Percentiles rank a stretch among this genome's conserved stretches.
Conservation (phyloP, 2,797 vertebrate genomes). For the Uromys caudimaculatus region DNA sequence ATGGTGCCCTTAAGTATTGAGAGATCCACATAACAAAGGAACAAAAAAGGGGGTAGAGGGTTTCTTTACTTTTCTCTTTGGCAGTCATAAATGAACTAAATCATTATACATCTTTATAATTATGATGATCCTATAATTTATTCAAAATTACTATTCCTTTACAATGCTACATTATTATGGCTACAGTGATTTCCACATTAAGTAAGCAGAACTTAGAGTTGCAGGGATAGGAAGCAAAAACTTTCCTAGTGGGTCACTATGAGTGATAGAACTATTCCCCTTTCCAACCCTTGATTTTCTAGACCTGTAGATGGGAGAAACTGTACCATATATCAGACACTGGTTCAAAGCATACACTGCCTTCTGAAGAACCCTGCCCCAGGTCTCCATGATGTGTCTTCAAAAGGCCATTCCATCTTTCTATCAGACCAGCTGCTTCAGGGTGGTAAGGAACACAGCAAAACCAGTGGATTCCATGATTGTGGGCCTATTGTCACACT, state of each 20-base stretch:
- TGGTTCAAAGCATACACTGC: not conserved
- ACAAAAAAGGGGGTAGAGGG: not conserved
- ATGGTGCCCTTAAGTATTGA: not conserved
- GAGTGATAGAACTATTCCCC: not conserved
- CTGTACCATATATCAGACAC: not conserved
- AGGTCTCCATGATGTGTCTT: not conserved
- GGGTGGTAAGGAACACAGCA: not conserved
- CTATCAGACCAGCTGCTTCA: not conserved
- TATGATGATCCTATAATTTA: not conserved
- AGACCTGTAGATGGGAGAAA: not conserved
- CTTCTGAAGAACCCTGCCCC: not conserved
- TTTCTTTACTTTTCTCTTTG: not conserved
- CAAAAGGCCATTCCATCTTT: not conserved
- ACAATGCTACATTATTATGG: not conserved
- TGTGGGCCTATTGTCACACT: not conserved
- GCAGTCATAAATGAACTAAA: not conserved
- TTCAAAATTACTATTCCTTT: not conserved
- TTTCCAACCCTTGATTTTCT: not conserved
- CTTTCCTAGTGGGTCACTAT: not conserved
- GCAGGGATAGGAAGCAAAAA: not conserved
- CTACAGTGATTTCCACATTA: not conserved
- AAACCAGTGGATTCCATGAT: not conserved
- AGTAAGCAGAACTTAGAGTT: not conserved
- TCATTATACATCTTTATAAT: not conserved
- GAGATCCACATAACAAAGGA: not conserved